Conservation (phyloP, 2,113 vertebrate species). For the Sceloporus tristichus region DNA sequence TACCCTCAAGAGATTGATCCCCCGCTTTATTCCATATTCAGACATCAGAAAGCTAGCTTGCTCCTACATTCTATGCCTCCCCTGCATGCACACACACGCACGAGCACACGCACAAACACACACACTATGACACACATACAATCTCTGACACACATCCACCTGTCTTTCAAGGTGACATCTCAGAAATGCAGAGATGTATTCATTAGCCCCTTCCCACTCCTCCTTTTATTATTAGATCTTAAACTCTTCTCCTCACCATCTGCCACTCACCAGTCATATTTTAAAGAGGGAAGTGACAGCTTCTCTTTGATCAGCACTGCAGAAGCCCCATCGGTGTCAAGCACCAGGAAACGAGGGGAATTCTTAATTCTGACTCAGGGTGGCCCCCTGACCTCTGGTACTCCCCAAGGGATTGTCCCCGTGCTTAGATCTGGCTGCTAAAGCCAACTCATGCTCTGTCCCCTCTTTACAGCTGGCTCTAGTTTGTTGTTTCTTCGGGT, state of each 20-base stretch:
- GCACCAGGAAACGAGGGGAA: not conserved
- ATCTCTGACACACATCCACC: not conserved
- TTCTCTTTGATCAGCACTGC: not conserved
- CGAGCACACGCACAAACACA: not conserved
- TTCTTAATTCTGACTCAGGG: not conserved
- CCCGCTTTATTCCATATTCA: not conserved
- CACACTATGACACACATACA: not conserved
- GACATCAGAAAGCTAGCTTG: not conserved
- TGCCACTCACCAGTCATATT: not conserved
- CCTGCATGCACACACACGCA: not conserved
- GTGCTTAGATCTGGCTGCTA: not conserved
- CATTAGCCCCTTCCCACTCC: not conserved
- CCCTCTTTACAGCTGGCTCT: not conserved
- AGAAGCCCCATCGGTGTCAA: not conserved
- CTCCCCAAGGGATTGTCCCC: not conserved
- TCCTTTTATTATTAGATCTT: conserved; percentile 33
- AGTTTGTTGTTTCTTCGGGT: not conserved
- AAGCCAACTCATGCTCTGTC: rapidly evolving
- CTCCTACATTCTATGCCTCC: not conserved
- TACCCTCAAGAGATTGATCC: not conserved
- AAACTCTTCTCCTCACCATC: conserved; percentile 15
- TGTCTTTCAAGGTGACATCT: conserved; percentile 24
- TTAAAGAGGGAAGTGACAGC: conserved; percentile 35
- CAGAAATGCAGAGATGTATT: not conserved
- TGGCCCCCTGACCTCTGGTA: not conserved